phyloP scores from a whole-genome alignment of 2,888 invertebrate species.

The Oligia fasciuncula region DNA sequence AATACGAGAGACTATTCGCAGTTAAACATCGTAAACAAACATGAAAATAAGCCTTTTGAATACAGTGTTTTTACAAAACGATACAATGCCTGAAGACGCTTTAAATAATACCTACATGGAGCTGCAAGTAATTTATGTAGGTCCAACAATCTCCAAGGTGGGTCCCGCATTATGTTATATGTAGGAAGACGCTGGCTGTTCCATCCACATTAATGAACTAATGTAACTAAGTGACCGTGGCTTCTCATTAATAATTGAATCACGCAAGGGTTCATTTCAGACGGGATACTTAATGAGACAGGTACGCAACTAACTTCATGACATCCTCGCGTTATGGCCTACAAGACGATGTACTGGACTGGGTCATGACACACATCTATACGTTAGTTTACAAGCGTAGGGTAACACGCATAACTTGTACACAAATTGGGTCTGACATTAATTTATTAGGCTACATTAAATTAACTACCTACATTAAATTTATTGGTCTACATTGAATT shows the following conservation, averaged over 20 bases:
- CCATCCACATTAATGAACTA: slow-evolving; percentile 70
- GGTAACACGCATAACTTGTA: slow-evolving; percentile 31
- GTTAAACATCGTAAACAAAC: slow-evolving; percentile 27
- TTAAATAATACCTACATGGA: slow-evolving; percentile 23
- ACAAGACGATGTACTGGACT: slow-evolving; percentile 55
- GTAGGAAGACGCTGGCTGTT: slow-evolving; percentile 52
- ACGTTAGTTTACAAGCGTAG: slow-evolving; percentile 22
- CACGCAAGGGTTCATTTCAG: slow-evolving; percentile 72
- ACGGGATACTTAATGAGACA: slow-evolving; percentile 69
- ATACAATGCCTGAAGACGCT: slow-evolving; percentile 11
- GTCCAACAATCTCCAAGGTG: slow-evolving; percentile 54
- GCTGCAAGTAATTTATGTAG: slow-evolving; percentile 53
- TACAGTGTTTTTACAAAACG: slow-evolving; percentile 26
- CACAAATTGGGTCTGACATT: slow-evolving; percentile 29
- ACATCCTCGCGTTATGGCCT: slow-evolving; percentile 61
- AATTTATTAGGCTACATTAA: slow-evolving; percentile 36
- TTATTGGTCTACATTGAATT: slow-evolving; percentile 32
- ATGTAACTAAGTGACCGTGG: slow-evolving; percentile 76
- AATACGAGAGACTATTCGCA: slow-evolving; percentile 15
- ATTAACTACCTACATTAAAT: not conserved
- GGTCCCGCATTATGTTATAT: slow-evolving; percentile 57
- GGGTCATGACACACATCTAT: slow-evolving; percentile 28
- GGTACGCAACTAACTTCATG: slow-evolving; percentile 70
- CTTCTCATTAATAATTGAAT: slow-evolving; percentile 75
- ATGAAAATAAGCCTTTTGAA: slow-evolving; percentile 22